Evolutionary conservation across 1,140 invertebrate genomes (phyloP).

Genomic region (Chironomus striatipennis): DNA sequence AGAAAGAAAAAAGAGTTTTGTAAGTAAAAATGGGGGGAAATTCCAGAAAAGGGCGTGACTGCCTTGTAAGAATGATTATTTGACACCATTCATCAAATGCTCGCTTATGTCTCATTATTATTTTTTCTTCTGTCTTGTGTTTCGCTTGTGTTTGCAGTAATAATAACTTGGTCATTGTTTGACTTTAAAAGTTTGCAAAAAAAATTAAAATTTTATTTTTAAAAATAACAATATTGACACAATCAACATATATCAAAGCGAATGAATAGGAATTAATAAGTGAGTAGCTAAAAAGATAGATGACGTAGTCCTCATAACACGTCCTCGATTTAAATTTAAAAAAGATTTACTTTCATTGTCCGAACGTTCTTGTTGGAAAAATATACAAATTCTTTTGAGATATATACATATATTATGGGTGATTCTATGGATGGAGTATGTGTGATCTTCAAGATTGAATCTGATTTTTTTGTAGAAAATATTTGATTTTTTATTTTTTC

Average conservation of each 20-base stretch:
- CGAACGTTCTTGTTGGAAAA: too few species aligned
- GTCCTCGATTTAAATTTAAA: not conserved
- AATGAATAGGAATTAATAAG: conserved; percentile 2
- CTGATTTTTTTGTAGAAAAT: too few species aligned
- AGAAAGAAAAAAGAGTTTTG: not conserved
- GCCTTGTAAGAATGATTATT: not conserved
- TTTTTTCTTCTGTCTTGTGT: not conserved
- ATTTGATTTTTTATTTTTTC: too few species aligned
- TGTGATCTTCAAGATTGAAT: too few species aligned
- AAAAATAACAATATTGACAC: conserved; percentile 3
- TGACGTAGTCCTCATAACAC: not conserved
- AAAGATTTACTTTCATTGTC: too few species aligned
- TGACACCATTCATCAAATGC: conserved; percentile 6
- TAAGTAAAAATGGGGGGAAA: not conserved
- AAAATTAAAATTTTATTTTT: not conserved
- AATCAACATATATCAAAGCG: not conserved
- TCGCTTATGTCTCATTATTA: not conserved
- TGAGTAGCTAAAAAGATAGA: not conserved
- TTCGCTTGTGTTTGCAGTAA: conserved; percentile 5
- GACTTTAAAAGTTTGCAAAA: not conserved
- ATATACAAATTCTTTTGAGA: too few species aligned
- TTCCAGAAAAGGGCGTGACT: conserved; percentile 4
- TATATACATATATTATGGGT: too few species aligned
- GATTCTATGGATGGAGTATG: too few species aligned
- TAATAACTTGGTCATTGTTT: conserved; percentile 13